Conservation (phyloP, 2,888 invertebrate species). For the Andricus curvator region DNA sequence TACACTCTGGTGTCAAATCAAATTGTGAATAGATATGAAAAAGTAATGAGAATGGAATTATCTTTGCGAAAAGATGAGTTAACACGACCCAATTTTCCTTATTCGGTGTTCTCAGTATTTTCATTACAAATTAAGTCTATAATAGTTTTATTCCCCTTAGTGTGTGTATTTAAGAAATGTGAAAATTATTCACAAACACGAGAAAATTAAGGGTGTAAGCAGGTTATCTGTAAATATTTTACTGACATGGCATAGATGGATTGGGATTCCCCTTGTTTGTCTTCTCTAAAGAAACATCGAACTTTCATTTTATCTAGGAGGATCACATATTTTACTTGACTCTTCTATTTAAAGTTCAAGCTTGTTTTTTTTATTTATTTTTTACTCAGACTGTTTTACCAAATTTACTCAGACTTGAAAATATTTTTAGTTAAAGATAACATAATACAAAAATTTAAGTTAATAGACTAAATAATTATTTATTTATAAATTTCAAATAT, state of each 20-base stretch:
- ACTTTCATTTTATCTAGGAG: not conserved
- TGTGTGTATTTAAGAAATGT: not conserved
- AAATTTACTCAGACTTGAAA: no score
- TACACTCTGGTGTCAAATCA: no score
- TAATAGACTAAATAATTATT: no score
- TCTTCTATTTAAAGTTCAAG: not conserved
- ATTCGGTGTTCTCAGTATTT: not conserved
- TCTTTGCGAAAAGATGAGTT: no score
- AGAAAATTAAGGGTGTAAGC: not conserved
- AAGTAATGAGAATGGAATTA: no score
- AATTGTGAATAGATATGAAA: no score
- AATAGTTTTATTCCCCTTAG: conserved; percentile 20
- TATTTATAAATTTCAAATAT: no score
- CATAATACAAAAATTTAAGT: no score
- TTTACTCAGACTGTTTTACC: no score
- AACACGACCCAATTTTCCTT: not conserved
- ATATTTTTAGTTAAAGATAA: no score
- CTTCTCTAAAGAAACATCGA: not conserved
- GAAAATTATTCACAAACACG: not conserved
- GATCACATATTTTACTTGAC: not conserved
- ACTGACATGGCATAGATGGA: conserved; percentile 2
- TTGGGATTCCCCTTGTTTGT: not conserved
- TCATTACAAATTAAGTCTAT: not conserved
- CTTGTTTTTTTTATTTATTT: not conserved
- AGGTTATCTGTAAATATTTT: not conserved